phyloP scores from a whole-genome alignment of 2,113 vertebrate species.

The Puma concolor region DNA sequence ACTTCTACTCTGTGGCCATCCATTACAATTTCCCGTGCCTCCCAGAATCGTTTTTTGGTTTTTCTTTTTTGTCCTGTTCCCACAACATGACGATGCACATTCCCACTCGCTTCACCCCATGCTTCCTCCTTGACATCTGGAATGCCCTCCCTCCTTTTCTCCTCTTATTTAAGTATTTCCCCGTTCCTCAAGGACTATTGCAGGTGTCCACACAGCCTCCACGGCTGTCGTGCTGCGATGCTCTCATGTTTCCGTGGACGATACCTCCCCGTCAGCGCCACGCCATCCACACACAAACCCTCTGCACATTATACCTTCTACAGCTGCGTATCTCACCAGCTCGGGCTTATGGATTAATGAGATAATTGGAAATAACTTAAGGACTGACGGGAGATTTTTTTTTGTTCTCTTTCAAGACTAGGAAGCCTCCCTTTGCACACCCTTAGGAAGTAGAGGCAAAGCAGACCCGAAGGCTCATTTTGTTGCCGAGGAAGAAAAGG shows the following conservation, averaged over 20 bases:
- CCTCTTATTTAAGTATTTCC: not conserved
- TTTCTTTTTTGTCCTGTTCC: not conserved
- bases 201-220: not conserved
- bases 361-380: not conserved
- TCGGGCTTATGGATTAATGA: not conserved
- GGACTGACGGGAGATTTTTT: not conserved
- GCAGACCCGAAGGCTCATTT: not conserved
- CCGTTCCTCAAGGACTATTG: not conserved
- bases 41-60: not conserved
- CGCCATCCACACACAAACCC: not conserved
- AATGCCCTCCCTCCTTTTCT: not conserved
- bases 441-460: not conserved
- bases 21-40: not conserved
- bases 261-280: not conserved
- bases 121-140: not conserved
- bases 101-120: not conserved
- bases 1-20: not conserved
- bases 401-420: not conserved
- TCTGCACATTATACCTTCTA: not conserved
- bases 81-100: not conserved
- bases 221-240: not conserved
- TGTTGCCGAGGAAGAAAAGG: conserved; percentile 25
- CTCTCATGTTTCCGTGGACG: not conserved
- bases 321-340: not conserved
- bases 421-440: not conserved